Conservation (phyloP, 2,888 invertebrate species). For the Patella ulyssiponensis region DNA sequence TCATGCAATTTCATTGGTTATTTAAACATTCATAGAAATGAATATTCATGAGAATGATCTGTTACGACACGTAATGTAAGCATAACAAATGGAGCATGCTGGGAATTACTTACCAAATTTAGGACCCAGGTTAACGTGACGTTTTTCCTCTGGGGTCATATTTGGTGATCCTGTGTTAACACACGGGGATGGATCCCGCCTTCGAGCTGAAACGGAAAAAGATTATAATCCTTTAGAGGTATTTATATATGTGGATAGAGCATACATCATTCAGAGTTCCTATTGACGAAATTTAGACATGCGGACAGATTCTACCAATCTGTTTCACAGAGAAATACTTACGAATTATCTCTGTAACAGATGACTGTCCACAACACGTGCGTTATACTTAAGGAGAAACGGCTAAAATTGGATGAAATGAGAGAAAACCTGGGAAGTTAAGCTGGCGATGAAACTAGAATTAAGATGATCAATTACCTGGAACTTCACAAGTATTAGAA, state of each 20-base stretch:
- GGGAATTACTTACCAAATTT: slow-evolving; percentile 72
- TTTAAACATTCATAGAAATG: background rate
- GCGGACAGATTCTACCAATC: no score
- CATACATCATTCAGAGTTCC: no score
- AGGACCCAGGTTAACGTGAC: slow-evolving; percentile 66
- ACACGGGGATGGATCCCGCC: slow-evolving; percentile 92
- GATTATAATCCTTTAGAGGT: background rate
- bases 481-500: slow-evolving; percentile 88
- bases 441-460: no score
- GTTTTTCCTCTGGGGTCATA: slow-evolving; percentile 52
- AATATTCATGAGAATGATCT: slow-evolving; percentile 6
- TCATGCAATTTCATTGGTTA: slow-evolving; percentile 9
- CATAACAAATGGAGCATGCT: background rate
- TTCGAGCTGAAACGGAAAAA: slow-evolving; percentile 73
- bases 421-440: no score
- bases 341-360: no score
- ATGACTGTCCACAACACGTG: no score
- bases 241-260: no score
- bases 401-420: no score
- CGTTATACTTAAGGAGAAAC: no score
- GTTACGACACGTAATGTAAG: background rate
- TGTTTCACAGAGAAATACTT: no score
- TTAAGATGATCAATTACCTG: slow-evolving; percentile 42
- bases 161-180: slow-evolving; percentile 79
- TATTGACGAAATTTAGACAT: no score